These are phyloP conservation scores for Ophthalmolycus amberensis DNA, from an alignment of 2,113 vertebrate genomes.

Conservation along the genomic window DNA sequence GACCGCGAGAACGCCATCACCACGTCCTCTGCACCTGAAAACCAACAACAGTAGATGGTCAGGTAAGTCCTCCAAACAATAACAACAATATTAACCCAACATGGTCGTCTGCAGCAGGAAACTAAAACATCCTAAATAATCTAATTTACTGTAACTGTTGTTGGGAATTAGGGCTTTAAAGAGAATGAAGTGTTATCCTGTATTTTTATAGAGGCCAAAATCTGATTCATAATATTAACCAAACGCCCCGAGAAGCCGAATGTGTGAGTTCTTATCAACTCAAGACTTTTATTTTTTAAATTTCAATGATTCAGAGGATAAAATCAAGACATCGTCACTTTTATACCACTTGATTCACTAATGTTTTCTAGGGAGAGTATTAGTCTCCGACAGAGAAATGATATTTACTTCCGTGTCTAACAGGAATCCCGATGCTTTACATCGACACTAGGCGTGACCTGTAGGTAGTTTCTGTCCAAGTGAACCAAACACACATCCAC, in stretches of 20 bases:
- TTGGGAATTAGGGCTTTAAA: neutral
- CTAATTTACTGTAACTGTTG: neutral
- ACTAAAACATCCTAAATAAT: neutral
- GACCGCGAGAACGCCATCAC: slow-evolving; percentile 99
- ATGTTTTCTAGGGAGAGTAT: neutral
- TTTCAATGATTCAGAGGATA: neutral
- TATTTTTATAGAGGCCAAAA: neutral
- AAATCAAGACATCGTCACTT: neutral
- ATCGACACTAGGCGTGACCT: neutral
- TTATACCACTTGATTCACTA: neutral
- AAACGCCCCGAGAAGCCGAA: neutral
- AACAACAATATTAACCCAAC: neutral
- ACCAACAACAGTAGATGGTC: neutral
- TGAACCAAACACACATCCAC: neutral
- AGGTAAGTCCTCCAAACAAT: neutral
- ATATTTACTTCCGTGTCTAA: neutral
- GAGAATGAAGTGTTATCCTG: neutral
- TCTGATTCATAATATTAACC: neutral
- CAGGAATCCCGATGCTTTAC: neutral
- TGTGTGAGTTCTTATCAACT: neutral
- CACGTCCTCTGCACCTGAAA: slow-evolving; percentile 95
- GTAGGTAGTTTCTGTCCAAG: neutral
- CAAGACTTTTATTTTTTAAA: neutral
- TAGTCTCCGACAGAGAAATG: neutral
- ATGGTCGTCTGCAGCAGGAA: neutral